Base-by-base conservation (phyloP, 2,888 invertebrate genomes). In the Morpho achilles region DNA sequence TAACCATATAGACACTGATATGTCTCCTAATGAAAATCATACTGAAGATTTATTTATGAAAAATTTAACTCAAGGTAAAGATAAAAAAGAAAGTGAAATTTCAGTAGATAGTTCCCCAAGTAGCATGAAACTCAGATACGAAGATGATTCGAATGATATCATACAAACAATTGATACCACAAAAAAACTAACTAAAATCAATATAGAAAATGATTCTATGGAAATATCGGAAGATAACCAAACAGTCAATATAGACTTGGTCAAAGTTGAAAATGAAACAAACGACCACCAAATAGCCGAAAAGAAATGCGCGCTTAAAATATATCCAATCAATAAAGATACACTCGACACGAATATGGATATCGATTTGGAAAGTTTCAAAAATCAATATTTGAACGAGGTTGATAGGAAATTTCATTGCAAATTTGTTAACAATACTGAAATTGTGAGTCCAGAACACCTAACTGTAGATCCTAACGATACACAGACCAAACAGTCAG, bases 281-380 rank as follows among this genome's bases (percentile, higher is more conserved):
- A 48, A 63, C 7, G 68, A 64, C 0, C 39, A 41, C 0, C 56
- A 65, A 63, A 66, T 10, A n/a, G 65, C 0, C 69, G 70, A 10
- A 64, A 58, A 63, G 0, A 69, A 73, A 16, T 78, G 71, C 22
- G 58, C 73, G 0, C 71, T 82, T 0, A 83, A 86, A 66, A 80
- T 82, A 32, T 82, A 76, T 42, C 71, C 79, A 0, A 53, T 65
- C 2, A 72, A 80, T 7, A 78, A 81, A 54, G 79, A 80, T 0
- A 66, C 62, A 0, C 48, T 77, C 0, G 64, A 75, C 0, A 63
- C 66, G 0, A 67, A 76, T 7, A 48, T 79, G 0, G 75, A 77
- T 52, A 77, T 87, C 0, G 84, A 85, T 44, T 39, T 86, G 1
- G 87, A 87, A 9, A 78, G 69, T 2, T 88, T 88, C 40, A 84